Percentiles rank a stretch among this genome's conserved stretches.
Conservation (phyloP, 2,888 invertebrate species). For the Cheilosia pagana region DNA sequence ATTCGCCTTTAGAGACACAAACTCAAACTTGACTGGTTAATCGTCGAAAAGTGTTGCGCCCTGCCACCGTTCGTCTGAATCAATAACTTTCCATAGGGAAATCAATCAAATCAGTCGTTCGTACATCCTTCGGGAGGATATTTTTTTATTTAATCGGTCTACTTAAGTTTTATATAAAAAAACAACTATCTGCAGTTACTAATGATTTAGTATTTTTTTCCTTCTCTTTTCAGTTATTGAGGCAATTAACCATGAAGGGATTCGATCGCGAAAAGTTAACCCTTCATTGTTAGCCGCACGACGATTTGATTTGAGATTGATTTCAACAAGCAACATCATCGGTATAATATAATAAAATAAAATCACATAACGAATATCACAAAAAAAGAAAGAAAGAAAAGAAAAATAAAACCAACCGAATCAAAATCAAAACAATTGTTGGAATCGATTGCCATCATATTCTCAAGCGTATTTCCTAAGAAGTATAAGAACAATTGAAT, state of each 20-base stretch:
- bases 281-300: slow-evolving; percentile 71
- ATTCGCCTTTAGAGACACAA: too few species aligned
- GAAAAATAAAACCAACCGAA: neutral
- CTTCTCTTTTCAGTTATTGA: slow-evolving; percentile 74
- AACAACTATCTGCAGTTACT: neutral
- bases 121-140: too few species aligned
- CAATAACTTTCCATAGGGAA: too few species aligned
- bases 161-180: neutral
- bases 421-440: slow-evolving; percentile 21
- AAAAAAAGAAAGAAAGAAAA: slow-evolving; percentile 32
- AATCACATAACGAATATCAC: slow-evolving; percentile 63
- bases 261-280: slow-evolving; percentile 72
- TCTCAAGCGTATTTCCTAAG: slow-evolving; percentile 67
- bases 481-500: slow-evolving; percentile 43
- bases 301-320: slow-evolving; percentile 72
- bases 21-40: too few species aligned
- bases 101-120: too few species aligned
- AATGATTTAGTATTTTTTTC: slow-evolving; percentile 15
- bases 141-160: neutral
- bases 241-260: slow-evolving; percentile 76
- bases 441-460: slow-evolving; percentile 63
- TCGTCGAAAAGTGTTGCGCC: too few species aligned
- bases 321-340: slow-evolving; percentile 14
- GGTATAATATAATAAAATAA: slow-evolving; percentile 31
- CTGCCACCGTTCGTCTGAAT: too few species aligned